Evolutionary conservation across 2,113 vertebrate genomes (phyloP), one percentile per base, ranked within the genome.

Genomic region (Hypomesus transpacificus): DNA sequence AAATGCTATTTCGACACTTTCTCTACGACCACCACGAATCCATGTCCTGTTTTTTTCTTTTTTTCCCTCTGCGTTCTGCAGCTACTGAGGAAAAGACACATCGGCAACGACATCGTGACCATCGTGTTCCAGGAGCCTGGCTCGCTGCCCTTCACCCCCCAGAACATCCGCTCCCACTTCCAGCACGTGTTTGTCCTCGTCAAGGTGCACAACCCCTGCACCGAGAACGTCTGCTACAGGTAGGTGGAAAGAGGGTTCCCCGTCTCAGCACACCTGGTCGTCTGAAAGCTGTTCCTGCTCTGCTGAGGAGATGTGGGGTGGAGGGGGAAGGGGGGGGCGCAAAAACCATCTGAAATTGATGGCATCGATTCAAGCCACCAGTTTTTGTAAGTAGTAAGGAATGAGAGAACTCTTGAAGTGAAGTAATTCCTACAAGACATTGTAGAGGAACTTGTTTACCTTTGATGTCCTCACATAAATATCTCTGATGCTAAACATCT

Each of bases 121-220:
- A 95, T 99, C 86, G 94, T 99, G 82, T 99, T 99, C 89, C 97
- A 99, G 93, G 97, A 99, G 87, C 96, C 97, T 0, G 97, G 97
- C 74, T 95, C 97, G 61, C 93, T 96, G 83, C 95, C 97, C 76
- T 99, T 99, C 80, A 98, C 96, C 70, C 96, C 97, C 22, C 96
- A 95, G 91, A 93, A 92, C 91, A 96, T 99, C 89, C 95, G 97
- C 80, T 99, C 97, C 20, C 97, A 99, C 89, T 99, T 98, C 79
- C 97, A 99, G 67, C 97, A 99, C 66, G 96, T 98, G 67, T 99
- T 99, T 85, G 95, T 99, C 88, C 96, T 97, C 68, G 96, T 99
- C 88, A 95, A 94, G 89, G 97, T 95, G 69, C 96, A 98, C 84
- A 96, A 92, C 86, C 96, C 97, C 14, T 98, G 97, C 85, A 96